phyloP scores from a whole-genome alignment of 2,888 invertebrate species.

The Nudaria mundana region DNA sequence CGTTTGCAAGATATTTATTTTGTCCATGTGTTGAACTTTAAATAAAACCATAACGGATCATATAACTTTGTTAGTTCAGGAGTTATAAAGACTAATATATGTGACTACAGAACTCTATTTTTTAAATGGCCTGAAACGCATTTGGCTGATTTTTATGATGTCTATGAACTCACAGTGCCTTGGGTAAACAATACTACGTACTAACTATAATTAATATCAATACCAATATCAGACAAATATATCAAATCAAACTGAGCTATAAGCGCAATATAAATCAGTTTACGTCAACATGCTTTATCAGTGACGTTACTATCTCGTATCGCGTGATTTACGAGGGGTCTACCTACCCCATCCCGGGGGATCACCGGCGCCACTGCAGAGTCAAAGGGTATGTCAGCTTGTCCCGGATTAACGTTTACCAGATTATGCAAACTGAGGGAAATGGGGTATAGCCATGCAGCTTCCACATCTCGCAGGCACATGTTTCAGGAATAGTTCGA shows the following conservation, averaged over 20 bases:
- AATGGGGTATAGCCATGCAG: not conserved
- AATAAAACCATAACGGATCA: no score
- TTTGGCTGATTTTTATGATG: no score
- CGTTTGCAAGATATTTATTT: no score
- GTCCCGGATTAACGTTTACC: constrained; percentile 1
- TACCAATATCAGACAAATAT: not conserved
- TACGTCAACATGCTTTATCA: constrained; percentile 12
- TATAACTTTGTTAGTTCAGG: no score
- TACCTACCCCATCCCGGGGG: not conserved
- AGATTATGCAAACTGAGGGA: not conserved
- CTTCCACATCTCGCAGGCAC: no score
- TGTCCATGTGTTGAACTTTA: no score
- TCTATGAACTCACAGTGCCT: no score
- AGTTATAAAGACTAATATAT: no score
- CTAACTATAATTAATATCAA: not conserved
- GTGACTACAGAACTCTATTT: no score
- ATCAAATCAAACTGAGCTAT: not conserved
- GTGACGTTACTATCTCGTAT: constrained; percentile 3
- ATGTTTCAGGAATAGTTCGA: no score
- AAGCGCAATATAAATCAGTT: constrained; percentile 7
- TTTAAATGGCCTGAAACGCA: no score
- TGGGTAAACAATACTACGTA: no score
- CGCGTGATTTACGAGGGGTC: constrained; percentile 17
- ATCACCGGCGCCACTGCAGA: not conserved
- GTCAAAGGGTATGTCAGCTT: not conserved